These are phyloP conservation scores for Siniperca undulata DNA, from an alignment of 2,797 vertebrate genomes.

Conservation along the genomic window DNA sequence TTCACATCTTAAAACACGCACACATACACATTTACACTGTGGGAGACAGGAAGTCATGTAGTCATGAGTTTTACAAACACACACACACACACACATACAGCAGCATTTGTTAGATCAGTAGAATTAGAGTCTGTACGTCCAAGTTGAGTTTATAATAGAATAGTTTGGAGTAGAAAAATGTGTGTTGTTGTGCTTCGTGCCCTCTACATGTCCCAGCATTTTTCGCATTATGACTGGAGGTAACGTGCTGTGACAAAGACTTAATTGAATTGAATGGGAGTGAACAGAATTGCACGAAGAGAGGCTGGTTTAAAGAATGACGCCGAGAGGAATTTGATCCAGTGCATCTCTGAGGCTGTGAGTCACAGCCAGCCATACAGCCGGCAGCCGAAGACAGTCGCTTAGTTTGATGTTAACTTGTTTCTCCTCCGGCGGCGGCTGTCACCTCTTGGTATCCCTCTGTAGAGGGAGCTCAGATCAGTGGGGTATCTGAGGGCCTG, in stretches of 20 bases:
- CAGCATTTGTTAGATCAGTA: slow-evolving; percentile 2
- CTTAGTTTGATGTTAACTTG: slow-evolving; percentile 82
- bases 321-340: slow-evolving; percentile 67
- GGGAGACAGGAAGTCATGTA: slow-evolving; percentile 54
- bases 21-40: slow-evolving; percentile 7
- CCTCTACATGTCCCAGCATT: slow-evolving; percentile 39
- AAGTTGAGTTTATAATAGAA: slow-evolving; percentile 2
- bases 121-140: slow-evolving; percentile 17
- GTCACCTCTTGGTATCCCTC: slow-evolving; percentile 76
- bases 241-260: slow-evolving; percentile 69
- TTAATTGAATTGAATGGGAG: slow-evolving; percentile 75
- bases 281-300: slow-evolving; percentile 53
- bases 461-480: slow-evolving; percentile 71
- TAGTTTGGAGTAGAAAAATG: neutral
- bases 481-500: slow-evolving; percentile 77
- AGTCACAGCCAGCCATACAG: slow-evolving; percentile 76
- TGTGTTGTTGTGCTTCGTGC: neutral
- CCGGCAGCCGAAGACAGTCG: slow-evolving; percentile 75
- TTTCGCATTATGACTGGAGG: slow-evolving; percentile 49
- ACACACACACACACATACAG: slow-evolving; percentile 10
- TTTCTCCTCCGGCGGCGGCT: slow-evolving; percentile 77
- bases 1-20: neutral
- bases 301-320: slow-evolving; percentile 60
- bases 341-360: slow-evolving; percentile 64
- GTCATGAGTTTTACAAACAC: slow-evolving; percentile 8